Evolutionary conservation across 30 jellyfish, hydroid and myxozoan genomes (phyloP), one percentile per base, ranked within the genome.

Genomic region (Turritopsis dohrnii): DNA sequence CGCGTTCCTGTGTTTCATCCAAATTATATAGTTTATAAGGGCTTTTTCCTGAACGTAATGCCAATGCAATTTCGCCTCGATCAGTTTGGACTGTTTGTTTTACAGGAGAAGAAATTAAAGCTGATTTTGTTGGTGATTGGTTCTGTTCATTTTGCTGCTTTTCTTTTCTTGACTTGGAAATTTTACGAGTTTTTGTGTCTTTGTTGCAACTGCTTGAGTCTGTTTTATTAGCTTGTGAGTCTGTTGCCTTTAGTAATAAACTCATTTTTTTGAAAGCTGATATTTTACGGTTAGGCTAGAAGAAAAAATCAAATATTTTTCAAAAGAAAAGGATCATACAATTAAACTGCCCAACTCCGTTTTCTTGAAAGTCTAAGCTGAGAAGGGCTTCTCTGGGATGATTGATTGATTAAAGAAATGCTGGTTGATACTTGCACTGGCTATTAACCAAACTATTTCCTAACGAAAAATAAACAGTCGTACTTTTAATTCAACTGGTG

Each of bases 31-130:
- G 85, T 23, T 93, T 93, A 30, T 89, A 89, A 8, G 96, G 96
- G 71, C 96, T 89, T 83, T 89, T 94, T 9, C 96, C 96, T 31
- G 96, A 89, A 72, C 90, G 81, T 71, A 89, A 84, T n/a, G 96
- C 96, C 90, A 89, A 81, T 1, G 96, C 96, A 16, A 89, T 89
- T 80, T 89, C 60, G 60, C 60, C 60, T 41, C 60, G 5, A 13
- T 41, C 60, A 5, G 9, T 41, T 5, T 13, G 9, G 13, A 41
- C 13, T 3, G 60, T 3, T 41, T 5, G 60, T 41, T 41, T 41
- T 41, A 3, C 9, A 41, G 60, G 60, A 41, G 60, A 41, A 3
- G 60, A 41, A 41, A 41, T 5, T 41, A 41, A 41, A 3, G 60
- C 60, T 41, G 60, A 41, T 41, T 41, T 41, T 5, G 60, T 13